Percentiles rank a stretch among this genome's conserved stretches.
phyloP scores from a whole-genome alignment of 2,113 vertebrate genomes.

The Riparia riparia region DNA sequence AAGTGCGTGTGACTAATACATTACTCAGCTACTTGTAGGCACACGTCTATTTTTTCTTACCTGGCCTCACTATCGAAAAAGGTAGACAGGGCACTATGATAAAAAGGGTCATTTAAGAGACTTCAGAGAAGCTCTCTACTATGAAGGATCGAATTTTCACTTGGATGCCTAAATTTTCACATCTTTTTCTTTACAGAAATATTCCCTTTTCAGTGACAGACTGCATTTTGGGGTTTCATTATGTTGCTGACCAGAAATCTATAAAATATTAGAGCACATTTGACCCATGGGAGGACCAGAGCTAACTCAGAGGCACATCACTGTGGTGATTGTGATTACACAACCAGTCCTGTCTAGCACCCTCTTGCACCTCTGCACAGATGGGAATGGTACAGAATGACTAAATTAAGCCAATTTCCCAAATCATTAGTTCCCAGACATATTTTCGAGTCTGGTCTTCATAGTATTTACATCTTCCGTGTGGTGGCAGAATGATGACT shows the following conservation, averaged over 20 bases:
- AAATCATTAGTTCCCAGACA: background rate
- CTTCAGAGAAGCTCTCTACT: slow-evolving; percentile 80
- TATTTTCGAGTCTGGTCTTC: background rate
- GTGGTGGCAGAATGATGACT: background rate
- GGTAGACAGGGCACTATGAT: slow-evolving; percentile 79
- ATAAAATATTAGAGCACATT: slow-evolving; percentile 61
- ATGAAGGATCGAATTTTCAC: slow-evolving; percentile 88
- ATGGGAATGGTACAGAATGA: background rate
- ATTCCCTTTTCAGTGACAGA: slow-evolving; percentile 74
- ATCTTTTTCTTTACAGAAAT: slow-evolving; percentile 75
- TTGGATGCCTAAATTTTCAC: slow-evolving; percentile 84
- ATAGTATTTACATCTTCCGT: background rate
- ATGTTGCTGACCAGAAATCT: slow-evolving; percentile 62
- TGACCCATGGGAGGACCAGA: slow-evolving; percentile 23
- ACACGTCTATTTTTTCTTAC: slow-evolving; percentile 78
- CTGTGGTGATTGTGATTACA: background rate
- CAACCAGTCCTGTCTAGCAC: background rate
- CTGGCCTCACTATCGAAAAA: slow-evolving; percentile 77
- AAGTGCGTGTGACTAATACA: slow-evolving; percentile 75
- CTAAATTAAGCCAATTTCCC: slow-evolving; percentile 9
- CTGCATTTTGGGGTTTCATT: slow-evolving; percentile 62
- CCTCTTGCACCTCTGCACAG: background rate
- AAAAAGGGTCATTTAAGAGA: slow-evolving; percentile 87
- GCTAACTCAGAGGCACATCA: background rate
- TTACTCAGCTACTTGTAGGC: slow-evolving; percentile 80